Base-by-base conservation (phyloP, 1,140 invertebrate genomes). In the Pseudomyrmex cubaensis region DNA sequence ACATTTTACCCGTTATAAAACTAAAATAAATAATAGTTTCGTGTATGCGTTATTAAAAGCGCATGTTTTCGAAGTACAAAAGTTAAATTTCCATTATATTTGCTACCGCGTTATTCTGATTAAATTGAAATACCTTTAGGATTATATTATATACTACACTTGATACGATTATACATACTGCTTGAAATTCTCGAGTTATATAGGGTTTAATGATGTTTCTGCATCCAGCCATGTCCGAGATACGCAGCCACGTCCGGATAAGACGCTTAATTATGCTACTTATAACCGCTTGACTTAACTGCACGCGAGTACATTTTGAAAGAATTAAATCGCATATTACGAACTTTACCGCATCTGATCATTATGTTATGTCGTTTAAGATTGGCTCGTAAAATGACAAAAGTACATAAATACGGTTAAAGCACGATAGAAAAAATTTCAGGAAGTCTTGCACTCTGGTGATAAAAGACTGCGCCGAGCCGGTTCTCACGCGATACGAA, bases 221-320 rank as follows among this genome's bases (percentile, higher is more conserved):
- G 5, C 10, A 46, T 66, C 20, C 25, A 62, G 0, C n/a, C 46
- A 46, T 20, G 35, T 77, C n/a, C 13, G 44, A 66, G 3, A 1
- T 35, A 35, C 5, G 35, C 35, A 35, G 35, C 35, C 35, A 35
- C 35, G 35, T 35, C 35, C 12, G 0, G 2, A 69, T 7, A 78
- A 46, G 9, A 57, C 13, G 17, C 5, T 78, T 78, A 78, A 78
- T 78, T 78, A 78, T 59, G 10, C 44, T 48, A 78, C 20, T 69
- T 67, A 67, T 8, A 35, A 56, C 12, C 35, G 4, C 35, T 57
- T 22, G 69, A 70, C 15, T 44, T 35, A 17, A 35, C 20, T 20
- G 63, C 25, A 54, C 1, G 1, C 35, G 9, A 77, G 25, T 4
- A 54, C 46, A 35, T 7, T 63, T 35, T 0, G 2, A 77, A 77